Conservation (phyloP, 1,140 invertebrate genomes). For the Apocrypta bakeri region DNA sequence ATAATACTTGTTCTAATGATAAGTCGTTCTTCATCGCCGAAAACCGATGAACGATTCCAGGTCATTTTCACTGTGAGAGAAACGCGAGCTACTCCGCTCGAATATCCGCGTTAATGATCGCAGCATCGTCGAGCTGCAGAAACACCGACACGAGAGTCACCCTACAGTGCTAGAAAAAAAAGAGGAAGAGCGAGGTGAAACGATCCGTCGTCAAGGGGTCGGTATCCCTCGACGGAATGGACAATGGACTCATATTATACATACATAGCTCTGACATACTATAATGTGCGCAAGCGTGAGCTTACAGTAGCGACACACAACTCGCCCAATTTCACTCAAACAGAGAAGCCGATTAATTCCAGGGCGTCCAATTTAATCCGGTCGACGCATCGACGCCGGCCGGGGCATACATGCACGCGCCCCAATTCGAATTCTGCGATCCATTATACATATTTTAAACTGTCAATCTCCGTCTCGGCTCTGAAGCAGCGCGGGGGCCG, state of each 20-base stretch:
- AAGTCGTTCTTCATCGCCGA: no score
- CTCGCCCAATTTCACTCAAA: conserved; percentile 75
- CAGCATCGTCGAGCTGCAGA: background rate
- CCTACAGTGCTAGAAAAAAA: no score
- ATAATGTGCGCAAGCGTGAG: background rate
- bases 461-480: conserved; percentile 70
- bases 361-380: conserved; percentile 74
- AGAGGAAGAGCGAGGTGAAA: background rate
- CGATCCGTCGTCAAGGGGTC: background rate
- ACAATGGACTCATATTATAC: background rate
- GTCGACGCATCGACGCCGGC: conserved; percentile 47
- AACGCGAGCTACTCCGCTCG: background rate
- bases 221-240: background rate
- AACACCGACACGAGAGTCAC: no score
- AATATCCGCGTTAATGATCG: conserved; percentile 17
- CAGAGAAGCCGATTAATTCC: conserved; percentile 75
- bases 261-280: background rate
- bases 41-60: background rate
- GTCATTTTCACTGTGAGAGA: conserved; percentile 25
- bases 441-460: conserved; percentile 75
- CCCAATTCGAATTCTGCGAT: conserved; percentile 58
- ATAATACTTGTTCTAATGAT: no score
- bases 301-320: background rate
- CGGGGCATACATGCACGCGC: background rate
- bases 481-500: conserved; percentile 59